phyloP scores from a whole-genome alignment of 1,140 invertebrate genomes.

The Anthonomus grandis region DNA sequence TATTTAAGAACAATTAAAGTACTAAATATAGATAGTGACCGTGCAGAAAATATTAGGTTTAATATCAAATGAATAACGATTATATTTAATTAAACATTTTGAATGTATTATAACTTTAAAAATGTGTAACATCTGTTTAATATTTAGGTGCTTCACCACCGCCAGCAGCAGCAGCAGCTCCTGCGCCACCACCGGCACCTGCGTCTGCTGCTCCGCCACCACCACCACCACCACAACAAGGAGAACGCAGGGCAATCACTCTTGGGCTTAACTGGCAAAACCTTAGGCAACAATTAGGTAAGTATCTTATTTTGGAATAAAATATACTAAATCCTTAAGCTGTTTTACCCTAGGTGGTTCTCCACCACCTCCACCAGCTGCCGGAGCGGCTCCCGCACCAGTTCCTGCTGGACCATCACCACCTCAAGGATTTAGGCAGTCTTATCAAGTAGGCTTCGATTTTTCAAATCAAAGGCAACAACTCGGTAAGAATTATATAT shows the following conservation, averaged over 20 bases:
- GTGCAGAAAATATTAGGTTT: too few species aligned
- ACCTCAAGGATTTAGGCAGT: constrained; percentile 15
- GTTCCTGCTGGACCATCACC: constrained; percentile 1
- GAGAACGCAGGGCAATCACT: constrained; percentile 8
- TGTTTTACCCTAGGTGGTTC: constrained; percentile 2
- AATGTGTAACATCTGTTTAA: too few species aligned
- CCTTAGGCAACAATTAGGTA: constrained; percentile 15
- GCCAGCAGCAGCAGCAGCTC: constrained; percentile 11
- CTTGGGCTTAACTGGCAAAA: constrained; percentile 28
- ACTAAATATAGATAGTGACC: too few species aligned
- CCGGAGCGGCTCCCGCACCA: constrained; percentile 7
- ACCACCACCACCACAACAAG: constrained; percentile 10
- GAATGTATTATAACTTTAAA: too few species aligned
- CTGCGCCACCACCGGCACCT: constrained; percentile 17
- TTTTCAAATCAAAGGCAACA: constrained; percentile 17
- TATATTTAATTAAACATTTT: too few species aligned
- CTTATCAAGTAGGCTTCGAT: constrained; percentile 13
- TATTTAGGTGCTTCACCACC: constrained; percentile 8
- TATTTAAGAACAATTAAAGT: too few species aligned
- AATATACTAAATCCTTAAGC: neutral
- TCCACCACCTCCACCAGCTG: constrained; percentile 3
- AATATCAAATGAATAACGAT: too few species aligned
- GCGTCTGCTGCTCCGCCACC: constrained; percentile 1
- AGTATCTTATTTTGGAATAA: neutral
- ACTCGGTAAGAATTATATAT: constrained; percentile 20